Percentiles rank a stretch among this genome's conserved stretches.
Conservation (phyloP, 1,140 invertebrate genomes). For the Eurosta solidaginis region DNA sequence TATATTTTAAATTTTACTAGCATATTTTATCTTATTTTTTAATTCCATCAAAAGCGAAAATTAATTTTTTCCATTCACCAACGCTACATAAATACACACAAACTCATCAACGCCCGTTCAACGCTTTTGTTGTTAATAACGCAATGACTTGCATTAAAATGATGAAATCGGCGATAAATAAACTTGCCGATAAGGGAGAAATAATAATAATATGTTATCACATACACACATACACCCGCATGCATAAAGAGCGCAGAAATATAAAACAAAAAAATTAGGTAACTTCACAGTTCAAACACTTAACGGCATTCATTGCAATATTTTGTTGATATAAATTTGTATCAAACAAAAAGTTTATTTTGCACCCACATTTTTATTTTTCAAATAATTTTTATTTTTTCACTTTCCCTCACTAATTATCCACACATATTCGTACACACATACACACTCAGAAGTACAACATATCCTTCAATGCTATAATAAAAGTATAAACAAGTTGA, state of each 20-base stretch:
- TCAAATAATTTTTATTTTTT: background rate
- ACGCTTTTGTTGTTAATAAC: background rate
- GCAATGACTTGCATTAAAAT: background rate
- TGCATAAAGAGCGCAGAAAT: background rate
- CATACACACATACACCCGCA: background rate
- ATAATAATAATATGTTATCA: background rate
- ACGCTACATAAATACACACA: background rate
- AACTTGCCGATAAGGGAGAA: background rate
- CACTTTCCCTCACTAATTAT: background rate
- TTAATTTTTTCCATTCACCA: slow-evolving; percentile 22
- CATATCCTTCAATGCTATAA: background rate
- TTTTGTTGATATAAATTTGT: background rate
- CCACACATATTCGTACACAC: background rate
- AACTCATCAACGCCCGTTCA: background rate
- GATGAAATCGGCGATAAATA: background rate
- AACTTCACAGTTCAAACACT: background rate
- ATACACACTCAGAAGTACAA: background rate
- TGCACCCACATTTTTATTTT: background rate
- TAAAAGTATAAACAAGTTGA: too few relatives aligned
- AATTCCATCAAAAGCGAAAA: slow-evolving; percentile 19
- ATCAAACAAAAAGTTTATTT: background rate
- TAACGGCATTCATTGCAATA: background rate
- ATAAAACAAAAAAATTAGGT: background rate
- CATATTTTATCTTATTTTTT: slow-evolving; percentile 9
- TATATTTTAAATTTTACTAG: slow-evolving; percentile 5